These are phyloP conservation scores for Desoria tigrina DNA, from an alignment of 2,888 invertebrate species.

Conservation along the genomic window DNA sequence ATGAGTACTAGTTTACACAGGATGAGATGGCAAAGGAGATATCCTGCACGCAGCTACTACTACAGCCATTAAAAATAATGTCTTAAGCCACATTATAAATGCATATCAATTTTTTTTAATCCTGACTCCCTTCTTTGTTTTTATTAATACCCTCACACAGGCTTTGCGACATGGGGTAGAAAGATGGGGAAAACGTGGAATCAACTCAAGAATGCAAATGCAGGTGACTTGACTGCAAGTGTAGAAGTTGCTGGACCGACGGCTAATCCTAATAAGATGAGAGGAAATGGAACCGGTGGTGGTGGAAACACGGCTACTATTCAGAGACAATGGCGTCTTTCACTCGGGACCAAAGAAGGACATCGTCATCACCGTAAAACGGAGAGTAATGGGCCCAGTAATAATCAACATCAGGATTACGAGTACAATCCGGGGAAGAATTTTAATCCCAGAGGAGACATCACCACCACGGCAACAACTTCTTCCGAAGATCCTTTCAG, in stretches of 20 bases:
- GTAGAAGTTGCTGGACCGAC: slow-evolving; percentile 14
- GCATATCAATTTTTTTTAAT: too few species aligned
- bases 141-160: slow-evolving; percentile 29
- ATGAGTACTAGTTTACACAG: slow-evolving; percentile 17
- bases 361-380: slow-evolving; percentile 22
- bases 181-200: slow-evolving; percentile 54
- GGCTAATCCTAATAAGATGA: slow-evolving; percentile 17
- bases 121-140: slow-evolving; percentile 3
- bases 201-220: slow-evolving; percentile 46
- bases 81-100: too few species aligned
- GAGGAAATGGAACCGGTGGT: slow-evolving; percentile 18
- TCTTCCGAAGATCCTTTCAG: neutral
- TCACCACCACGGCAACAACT: neutral
- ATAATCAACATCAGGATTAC: slow-evolving; percentile 10
- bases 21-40: slow-evolving; percentile 4
- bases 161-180: slow-evolving; percentile 53
- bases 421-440: slow-evolving; percentile 10
- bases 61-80: too few species aligned
- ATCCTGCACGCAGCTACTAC: neutral
- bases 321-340: slow-evolving; percentile 46
- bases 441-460: slow-evolving; percentile 16
- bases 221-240: slow-evolving; percentile 3
- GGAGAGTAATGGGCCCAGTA: slow-evolving; percentile 6
- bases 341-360: slow-evolving; percentile 32
- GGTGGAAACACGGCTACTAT: slow-evolving; percentile 33